Conservation (phyloP, 2,888 invertebrate genomes). For the Oxystoma pomonae region DNA sequence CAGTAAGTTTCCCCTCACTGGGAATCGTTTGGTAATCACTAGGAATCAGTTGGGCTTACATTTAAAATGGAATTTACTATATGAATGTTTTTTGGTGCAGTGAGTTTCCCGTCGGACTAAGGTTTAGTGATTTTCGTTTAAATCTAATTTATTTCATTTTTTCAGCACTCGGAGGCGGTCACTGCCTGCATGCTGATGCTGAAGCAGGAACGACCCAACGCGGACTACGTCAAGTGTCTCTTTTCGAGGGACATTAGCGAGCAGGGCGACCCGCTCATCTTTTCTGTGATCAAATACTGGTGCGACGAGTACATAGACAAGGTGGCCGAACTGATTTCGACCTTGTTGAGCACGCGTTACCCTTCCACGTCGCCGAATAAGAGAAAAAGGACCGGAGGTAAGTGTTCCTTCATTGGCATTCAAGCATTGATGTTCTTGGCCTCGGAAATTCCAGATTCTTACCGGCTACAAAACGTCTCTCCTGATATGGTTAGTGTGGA, state of each 20-base stretch:
- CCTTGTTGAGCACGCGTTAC: conserved; percentile 74
- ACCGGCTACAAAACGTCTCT: too few species aligned
- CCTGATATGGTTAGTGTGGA: too few species aligned
- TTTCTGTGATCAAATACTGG: conserved; percentile 90
- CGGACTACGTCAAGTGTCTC: conserved; percentile 79
- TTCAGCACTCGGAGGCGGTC: conserved; percentile 85
- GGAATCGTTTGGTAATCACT: too few species aligned
- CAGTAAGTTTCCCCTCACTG: too few species aligned
- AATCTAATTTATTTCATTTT: neutral
- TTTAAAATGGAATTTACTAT: too few species aligned
- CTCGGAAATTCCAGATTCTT: too few species aligned
- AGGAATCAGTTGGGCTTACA: too few species aligned
- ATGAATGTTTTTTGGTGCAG: too few species aligned
- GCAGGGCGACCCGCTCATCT: conserved; percentile 80
- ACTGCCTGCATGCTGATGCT: conserved; percentile 86
- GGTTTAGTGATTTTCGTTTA: too few species aligned
- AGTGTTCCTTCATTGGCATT: too few species aligned
- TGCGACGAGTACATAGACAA: conserved; percentile 89
- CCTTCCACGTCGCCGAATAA: conserved; percentile 88
- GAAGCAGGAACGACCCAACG: conserved; percentile 86
- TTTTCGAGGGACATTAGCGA: conserved; percentile 55
- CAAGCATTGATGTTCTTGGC: too few species aligned
- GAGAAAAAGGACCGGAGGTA: conserved; percentile 67
- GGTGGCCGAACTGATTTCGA: conserved; percentile 75
- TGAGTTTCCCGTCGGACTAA: too few species aligned